Percentiles rank a stretch among this genome's conserved stretches.
Evolutionary conservation across 2,888 invertebrate genomes (phyloP).

Genomic region (Lomographa bimaculata): DNA sequence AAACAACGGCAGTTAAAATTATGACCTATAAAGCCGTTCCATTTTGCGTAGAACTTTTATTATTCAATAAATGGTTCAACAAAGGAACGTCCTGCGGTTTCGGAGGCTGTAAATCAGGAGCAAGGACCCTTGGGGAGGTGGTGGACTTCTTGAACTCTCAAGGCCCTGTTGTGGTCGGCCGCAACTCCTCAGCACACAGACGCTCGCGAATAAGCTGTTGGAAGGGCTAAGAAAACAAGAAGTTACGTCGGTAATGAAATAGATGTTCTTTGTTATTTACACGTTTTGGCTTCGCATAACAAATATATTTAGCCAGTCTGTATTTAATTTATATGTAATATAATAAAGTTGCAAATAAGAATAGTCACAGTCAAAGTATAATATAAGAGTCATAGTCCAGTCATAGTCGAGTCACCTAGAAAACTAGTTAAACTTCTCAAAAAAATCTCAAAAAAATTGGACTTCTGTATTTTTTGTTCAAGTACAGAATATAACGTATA

Average conservation of each 20-base stretch:
- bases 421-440: too few species aligned
- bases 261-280: too few species aligned
- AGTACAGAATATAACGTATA: too few species aligned
- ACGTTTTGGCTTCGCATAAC: too few species aligned
- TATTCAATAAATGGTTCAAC: slow-evolving; percentile 79
- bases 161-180: slow-evolving; percentile 73
- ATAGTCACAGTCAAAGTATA: too few species aligned
- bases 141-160: slow-evolving; percentile 77
- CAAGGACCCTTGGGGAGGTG: slow-evolving; percentile 62
- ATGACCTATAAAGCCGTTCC: slow-evolving; percentile 77
- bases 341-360: too few species aligned
- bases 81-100: slow-evolving; percentile 81
- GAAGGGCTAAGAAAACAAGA: slow-evolving; percentile 7
- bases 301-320: too few species aligned
- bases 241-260: not conserved
- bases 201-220: slow-evolving; percentile 36
- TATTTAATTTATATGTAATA: too few species aligned
- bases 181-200: slow-evolving; percentile 57
- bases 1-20: slow-evolving; percentile 65
- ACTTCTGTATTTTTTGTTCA: too few species aligned
- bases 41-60: slow-evolving; percentile 79
- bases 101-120: slow-evolving; percentile 77
- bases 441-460: too few species aligned
- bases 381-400: too few species aligned
- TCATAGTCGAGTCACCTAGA: too few species aligned